These are phyloP conservation scores for Anguilla marmorata DNA, from an alignment of 2,797 vertebrate genomes.

Conservation along the genomic window DNA sequence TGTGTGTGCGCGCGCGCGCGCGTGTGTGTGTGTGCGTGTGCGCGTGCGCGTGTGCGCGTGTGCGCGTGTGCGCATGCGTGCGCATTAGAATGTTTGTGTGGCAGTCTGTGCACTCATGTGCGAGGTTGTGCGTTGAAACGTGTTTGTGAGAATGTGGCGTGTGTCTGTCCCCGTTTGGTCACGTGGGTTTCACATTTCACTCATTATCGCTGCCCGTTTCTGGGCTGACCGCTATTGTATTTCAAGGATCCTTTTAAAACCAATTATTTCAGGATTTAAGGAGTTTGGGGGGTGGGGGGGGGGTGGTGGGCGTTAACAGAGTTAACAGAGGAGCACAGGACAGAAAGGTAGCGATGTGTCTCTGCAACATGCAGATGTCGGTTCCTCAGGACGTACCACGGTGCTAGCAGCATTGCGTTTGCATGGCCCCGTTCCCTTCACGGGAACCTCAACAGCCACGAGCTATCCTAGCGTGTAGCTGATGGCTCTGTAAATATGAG, in stretches of 20 bases:
- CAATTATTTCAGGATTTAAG: constrained; percentile 18
- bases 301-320: not conserved
- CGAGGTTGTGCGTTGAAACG: not conserved
- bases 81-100: not conserved
- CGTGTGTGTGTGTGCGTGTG: not conserved
- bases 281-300: not conserved
- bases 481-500: not conserved
- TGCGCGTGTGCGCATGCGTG: not conserved
- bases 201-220: constrained; percentile 1
- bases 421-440: not conserved
- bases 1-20: not conserved
- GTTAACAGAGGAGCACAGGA: not conserved
- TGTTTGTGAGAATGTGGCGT: not conserved
- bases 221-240: constrained; percentile 22
- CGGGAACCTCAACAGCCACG: not conserved
- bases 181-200: constrained; percentile 4
- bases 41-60: not conserved
- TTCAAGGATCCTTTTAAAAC: constrained; percentile 23
- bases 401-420: not conserved
- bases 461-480: not conserved
- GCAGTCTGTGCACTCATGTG: not conserved
- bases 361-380: not conserved
- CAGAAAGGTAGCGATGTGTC: not conserved
- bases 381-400: not conserved
- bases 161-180: constrained; percentile 18